Base-by-base conservation (phyloP, 2,888 invertebrate species). In the Andrena marginata region DNA sequence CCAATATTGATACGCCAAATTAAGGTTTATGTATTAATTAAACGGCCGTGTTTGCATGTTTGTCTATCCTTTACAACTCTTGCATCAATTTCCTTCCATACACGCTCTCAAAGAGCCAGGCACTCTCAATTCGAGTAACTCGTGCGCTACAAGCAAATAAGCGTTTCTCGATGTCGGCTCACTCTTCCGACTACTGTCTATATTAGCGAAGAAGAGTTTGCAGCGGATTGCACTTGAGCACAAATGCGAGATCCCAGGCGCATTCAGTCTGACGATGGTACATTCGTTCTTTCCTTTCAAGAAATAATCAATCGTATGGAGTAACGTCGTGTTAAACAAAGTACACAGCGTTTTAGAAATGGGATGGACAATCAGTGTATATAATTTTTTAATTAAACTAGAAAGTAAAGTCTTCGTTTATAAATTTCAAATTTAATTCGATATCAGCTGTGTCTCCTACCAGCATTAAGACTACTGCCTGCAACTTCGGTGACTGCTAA, bases 111-210 rank as follows among this genome's bases (percentile, higher is more conserved):
- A 76, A 79, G 60, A 65, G 69, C 31, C n/a, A 63, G 42, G 29
- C 64, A 59, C 76, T 71, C 71, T 23, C 29, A 31, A 62, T 71
- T 67, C 42, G 26, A 26, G 71, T 33, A 23, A 48, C 65, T 60
- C 63, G 42, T n/a, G 60, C 60, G 68, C 26, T 62, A 29, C 42
- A 65, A 64, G 73, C 20, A 56, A 64, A 77, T 74, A 77, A 81
- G 56, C 71, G 74, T 77, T 65, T 56, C 77, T 26, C 70, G 71
- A 62, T 65, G 82, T 76, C 77, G 67, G 83, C 83, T 85, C 72
- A 63, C 70, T 80, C 68, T 77, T 68, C 48, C 72, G 65, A 56
- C 29, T 60, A 62, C 71, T 67, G 63, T 67, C 73, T 67, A 54
- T 54, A 73, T 82, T 85, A 79, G 54, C 65, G 16, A 48, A 54